Evolutionary conservation across 2,797 vertebrate species (phyloP).

Genomic region (Gila robusta): DNA sequence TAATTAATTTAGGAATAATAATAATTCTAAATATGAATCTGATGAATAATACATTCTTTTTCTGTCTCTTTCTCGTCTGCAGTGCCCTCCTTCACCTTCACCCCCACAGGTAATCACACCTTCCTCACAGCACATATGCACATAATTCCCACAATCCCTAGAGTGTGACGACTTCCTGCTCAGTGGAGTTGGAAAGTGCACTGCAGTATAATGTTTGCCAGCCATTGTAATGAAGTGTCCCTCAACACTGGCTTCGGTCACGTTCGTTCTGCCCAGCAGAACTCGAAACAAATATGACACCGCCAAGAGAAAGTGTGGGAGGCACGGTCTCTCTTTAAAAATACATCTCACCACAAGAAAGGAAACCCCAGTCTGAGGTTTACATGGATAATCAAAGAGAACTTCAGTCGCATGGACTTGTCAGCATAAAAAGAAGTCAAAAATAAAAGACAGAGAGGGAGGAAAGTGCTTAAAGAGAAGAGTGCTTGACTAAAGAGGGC

Average conservation of each 20-base stretch:
- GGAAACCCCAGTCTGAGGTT: constrained; percentile 36
- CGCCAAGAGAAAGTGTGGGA: constrained; percentile 14
- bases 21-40: not conserved
- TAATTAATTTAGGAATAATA: constrained; percentile 6
- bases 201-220: constrained; percentile 8
- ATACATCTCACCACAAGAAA: constrained; percentile 51
- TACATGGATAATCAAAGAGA: constrained; percentile 53
- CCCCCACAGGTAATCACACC: constrained; percentile 92
- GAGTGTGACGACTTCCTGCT: constrained; percentile 19
- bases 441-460: constrained; percentile 42
- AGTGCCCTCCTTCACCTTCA: constrained; percentile 99
- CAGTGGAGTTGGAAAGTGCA: not conserved
- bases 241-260: constrained; percentile 5
- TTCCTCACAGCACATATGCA: constrained; percentile 30
- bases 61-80: constrained; percentile 74
- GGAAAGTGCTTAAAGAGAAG: constrained; percentile 37
- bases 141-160: constrained; percentile 33
- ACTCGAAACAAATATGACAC: constrained; percentile 32
- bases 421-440: constrained; percentile 34
- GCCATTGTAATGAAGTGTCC: constrained; percentile 3
- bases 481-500: constrained; percentile 49
- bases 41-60: constrained; percentile 32
- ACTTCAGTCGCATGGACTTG: constrained; percentile 29
- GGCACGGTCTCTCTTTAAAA: constrained; percentile 40
- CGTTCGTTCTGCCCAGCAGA: constrained; percentile 15